These are phyloP conservation scores for Arnoldichthys spilopterus DNA, from an alignment of 2,797 vertebrate species.

Conservation along the genomic window DNA sequence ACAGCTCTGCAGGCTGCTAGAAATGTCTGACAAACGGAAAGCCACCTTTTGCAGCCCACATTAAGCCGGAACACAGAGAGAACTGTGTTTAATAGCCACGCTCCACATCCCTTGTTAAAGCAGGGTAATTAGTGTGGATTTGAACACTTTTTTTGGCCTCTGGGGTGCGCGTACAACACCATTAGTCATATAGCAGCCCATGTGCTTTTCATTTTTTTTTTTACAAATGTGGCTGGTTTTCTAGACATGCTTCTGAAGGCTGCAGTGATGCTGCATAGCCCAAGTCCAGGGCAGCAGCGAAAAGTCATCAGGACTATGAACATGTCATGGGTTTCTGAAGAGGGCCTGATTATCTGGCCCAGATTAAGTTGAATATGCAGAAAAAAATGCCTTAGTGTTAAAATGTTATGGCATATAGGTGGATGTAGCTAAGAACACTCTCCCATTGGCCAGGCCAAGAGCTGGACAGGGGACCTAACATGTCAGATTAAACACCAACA, in stretches of 20 bases:
- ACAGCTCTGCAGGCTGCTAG: background rate
- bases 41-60: background rate
- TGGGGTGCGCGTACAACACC: background rate
- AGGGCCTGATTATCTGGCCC: background rate
- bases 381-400: background rate
- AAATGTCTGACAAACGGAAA: background rate
- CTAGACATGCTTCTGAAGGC: background rate
- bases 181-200: conserved; percentile 6
- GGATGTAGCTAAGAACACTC: no score
- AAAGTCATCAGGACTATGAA: background rate
- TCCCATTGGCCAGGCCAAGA: no score
- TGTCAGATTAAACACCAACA: no score
- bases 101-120: background rate
- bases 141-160: background rate
- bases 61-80: background rate
- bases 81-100: background rate
- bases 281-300: conserved; percentile 5
- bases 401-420: no score
- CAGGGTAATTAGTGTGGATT: conserved; percentile 4
- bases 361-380: background rate
- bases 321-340: background rate
- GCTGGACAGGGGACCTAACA: no score
- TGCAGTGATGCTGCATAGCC: background rate
- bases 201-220: background rate
- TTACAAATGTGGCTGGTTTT: background rate